phyloP scores from a whole-genome alignment of 1,140 invertebrate species.

The Brachionus paranguensis region DNA sequence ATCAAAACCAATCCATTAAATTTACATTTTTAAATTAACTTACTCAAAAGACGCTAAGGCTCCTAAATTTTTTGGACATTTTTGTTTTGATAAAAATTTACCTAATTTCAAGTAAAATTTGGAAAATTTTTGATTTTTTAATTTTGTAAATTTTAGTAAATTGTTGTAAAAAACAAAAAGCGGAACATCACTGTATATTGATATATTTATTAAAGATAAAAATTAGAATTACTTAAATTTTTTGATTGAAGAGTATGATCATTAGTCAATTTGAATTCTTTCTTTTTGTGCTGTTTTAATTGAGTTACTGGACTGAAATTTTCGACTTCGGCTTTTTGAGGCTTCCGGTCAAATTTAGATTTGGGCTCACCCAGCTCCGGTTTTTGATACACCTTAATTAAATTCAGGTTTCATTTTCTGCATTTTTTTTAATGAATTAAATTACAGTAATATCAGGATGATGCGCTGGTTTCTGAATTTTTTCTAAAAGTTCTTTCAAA shows the following conservation, averaged over 20 bases:
- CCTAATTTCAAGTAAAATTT: too few relatives aligned
- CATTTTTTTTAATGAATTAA: not conserved
- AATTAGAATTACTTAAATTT: not conserved
- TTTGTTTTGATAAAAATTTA: too few relatives aligned
- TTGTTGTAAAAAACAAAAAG: too few relatives aligned
- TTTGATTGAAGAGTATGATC: not conserved
- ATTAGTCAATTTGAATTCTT: not conserved
- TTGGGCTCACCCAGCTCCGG: not conserved
- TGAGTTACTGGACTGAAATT: not conserved
- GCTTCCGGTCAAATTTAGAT: conserved; percentile 12
- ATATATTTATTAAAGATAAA: not conserved
- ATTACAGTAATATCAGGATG: not conserved
- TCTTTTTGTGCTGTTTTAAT: not conserved
- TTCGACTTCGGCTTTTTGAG: not conserved
- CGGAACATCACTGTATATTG: too few relatives aligned
- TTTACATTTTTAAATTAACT: too few relatives aligned
- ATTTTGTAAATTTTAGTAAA: too few relatives aligned
- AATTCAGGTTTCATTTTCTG: not conserved
- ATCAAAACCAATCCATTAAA: too few relatives aligned
- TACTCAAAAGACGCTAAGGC: too few relatives aligned
- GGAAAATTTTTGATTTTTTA: too few relatives aligned
- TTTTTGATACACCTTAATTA: conserved; percentile 2
- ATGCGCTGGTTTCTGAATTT: conserved; percentile 10
- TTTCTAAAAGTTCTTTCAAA: not conserved
- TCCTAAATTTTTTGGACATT: too few relatives aligned